These are phyloP conservation scores for Colostygia pectinataria DNA, from an alignment of 2,888 invertebrate species.

Conservation along the genomic window DNA sequence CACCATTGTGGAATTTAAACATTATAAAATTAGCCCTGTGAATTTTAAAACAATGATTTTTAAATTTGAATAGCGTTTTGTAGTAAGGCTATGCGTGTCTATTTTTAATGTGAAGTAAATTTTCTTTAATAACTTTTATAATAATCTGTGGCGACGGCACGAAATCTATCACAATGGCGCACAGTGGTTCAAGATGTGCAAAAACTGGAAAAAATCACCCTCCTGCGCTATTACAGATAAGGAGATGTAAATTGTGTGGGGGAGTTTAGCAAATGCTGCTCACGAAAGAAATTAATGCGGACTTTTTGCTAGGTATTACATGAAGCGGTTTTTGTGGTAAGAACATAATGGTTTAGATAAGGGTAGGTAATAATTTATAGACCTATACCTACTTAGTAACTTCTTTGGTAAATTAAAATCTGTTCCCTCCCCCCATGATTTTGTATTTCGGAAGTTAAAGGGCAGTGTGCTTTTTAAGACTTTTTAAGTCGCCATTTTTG, in stretches of 20 bases:
- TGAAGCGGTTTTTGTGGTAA: constrained; percentile 21
- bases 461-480: not conserved
- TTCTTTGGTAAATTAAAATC: not conserved
- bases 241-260: constrained; percentile 72
- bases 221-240: constrained; percentile 66
- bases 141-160: not conserved
- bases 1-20: too few species aligned
- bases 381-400: not conserved
- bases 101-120: too few species aligned
- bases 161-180: constrained; percentile 24
- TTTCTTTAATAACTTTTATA: too few species aligned
- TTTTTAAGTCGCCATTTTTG: constrained; percentile 5
- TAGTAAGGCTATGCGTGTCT: too few species aligned
- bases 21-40: too few species aligned
- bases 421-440: not conserved
- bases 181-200: constrained; percentile 28
- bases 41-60: too few species aligned
- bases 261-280: constrained; percentile 59
- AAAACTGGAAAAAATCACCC: constrained; percentile 42
- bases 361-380: constrained; percentile 16
- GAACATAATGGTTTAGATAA: constrained; percentile 19
- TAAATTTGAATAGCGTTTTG: too few species aligned
- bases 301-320: constrained; percentile 34
- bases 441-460: not conserved
- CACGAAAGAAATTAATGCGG: constrained; percentile 70